Base-by-base conservation (phyloP, 2,113 vertebrate species). In the Delphinus delphis region DNA sequence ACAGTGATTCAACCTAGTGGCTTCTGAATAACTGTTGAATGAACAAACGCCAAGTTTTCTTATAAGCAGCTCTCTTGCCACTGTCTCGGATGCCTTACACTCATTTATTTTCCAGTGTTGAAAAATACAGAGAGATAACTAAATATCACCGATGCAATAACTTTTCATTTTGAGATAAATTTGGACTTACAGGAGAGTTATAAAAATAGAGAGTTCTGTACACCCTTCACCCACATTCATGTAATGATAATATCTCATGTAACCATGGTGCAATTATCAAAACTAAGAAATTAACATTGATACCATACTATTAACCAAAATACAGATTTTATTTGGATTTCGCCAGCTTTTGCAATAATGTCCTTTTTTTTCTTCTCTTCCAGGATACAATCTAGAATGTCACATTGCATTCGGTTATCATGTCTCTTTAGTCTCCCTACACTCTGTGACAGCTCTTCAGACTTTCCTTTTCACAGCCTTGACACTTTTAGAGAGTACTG, bases 41-140 rank as follows among this genome's bases (percentile, higher is more conserved):
- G 82, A 90, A 87, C 58, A 95, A 63, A 93, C 33, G 63, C 63
- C 73, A 91, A 67, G 67, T 90, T 70, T 91, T 91, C 65, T 20
- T 83, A 58, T 70, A 53, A 82, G 38, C 71, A 85, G 65, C 15
- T 53, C 44, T 74, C 68, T 81, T 62, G 50, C 38, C 76, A 38
- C 44, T 23, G 13, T 90, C 80, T 77, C 41, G 31, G 70, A 63
- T 17, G 36, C 20, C 88, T 89, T 67, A 28, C 5, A 23, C 28
- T 74, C 28, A 33, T 68, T 94, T 92, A 82, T 44, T 92, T 87
- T 60, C 8, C 87, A 81, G 17, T 33, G 55, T 41, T 92, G 84
- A 88, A 92, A 85, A 71, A 18, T 55, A 21, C 11, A 53, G 7
- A 44, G 44, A 89, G 55, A 94, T 68, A 93, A 71, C 31, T 90